Evolutionary conservation across 2,888 invertebrate species (phyloP), one percentile per base, ranked within the genome.

Genomic region (Laothoe populi): DNA sequence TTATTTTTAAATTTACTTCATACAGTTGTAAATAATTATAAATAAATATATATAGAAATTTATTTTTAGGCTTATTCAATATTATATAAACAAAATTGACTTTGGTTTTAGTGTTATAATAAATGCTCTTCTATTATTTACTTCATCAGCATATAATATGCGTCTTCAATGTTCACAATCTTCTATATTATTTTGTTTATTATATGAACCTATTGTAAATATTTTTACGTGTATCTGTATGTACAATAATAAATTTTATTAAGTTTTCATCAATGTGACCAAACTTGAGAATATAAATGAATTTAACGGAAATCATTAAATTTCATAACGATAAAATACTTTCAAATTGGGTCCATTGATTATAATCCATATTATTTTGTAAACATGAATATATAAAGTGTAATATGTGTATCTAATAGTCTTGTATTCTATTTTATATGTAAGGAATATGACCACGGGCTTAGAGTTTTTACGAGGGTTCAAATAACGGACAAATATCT

Each of bases 271-370:
- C 49, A 49, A 49, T 49, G 49, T 26, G 49, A 49, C 31, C 31
- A 49, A 49, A 24, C 26, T 49, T 49, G 49, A 49, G 31, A 49
- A 49, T 26, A 48, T 26, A 26, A 16, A 16, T 26, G 31, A 49
- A 16, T 8, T 16, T 4, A 44, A 44, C 8, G 2, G 10, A 38
- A 49, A 26, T 13, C 2, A 23, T 26, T n/a, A 24, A 49, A n/a
- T n/a, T n/a, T n/a, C 5, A n/a, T 49, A 31, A 49, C 13, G 16
- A 31, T 31, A 49, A 49, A 7, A 46, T 46, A 49, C 16, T 49
- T 49, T 49, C 49, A 49, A 49, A 26, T 49, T 49, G 49, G 49
- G 26, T 49, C 49, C 49, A 49, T 49, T 49, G 49, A 49, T 26
- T 49, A 26, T 26, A n/a, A 11, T 49, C 0, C 31, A 1, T n/a